Evolutionary conservation across 2,113 vertebrate species (phyloP).

Genomic region (Empidonax alnorum): DNA sequence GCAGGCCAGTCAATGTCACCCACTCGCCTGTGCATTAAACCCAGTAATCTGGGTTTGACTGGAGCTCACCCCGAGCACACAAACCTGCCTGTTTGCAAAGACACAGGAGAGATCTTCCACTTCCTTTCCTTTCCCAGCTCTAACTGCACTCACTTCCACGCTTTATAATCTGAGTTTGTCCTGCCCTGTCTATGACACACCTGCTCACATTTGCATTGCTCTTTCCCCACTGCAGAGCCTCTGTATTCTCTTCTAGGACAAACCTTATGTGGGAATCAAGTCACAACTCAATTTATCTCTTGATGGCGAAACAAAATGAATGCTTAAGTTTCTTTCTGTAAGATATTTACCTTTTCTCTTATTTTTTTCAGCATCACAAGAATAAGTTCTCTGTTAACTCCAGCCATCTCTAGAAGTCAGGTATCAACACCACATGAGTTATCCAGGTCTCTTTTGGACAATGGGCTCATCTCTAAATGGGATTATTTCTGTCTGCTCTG

Average conservation of each 20-base stretch:
- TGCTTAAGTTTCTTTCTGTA: not conserved
- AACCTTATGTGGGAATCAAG: not conserved
- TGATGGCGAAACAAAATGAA: not conserved
- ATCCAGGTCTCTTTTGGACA: not conserved
- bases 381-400: not conserved
- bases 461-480: not conserved
- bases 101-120: not conserved
- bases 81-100: not conserved
- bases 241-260: not conserved
- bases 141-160: not conserved
- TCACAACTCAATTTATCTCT: not conserved
- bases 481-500: not conserved
- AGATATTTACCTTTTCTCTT: not conserved
- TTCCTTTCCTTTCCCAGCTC: not conserved
- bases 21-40: not conserved
- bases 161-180: not conserved
- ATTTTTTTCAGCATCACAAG: not conserved
- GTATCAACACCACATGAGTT: not conserved
- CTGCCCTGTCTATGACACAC: not conserved
- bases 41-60: not conserved
- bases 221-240: not conserved
- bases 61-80: not conserved
- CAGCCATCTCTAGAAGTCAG: not conserved
- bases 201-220: not conserved
- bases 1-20: not conserved